Evolutionary conservation across 2,113 vertebrate genomes (phyloP).

Genomic region (Burhinus bistriatus): DNA sequence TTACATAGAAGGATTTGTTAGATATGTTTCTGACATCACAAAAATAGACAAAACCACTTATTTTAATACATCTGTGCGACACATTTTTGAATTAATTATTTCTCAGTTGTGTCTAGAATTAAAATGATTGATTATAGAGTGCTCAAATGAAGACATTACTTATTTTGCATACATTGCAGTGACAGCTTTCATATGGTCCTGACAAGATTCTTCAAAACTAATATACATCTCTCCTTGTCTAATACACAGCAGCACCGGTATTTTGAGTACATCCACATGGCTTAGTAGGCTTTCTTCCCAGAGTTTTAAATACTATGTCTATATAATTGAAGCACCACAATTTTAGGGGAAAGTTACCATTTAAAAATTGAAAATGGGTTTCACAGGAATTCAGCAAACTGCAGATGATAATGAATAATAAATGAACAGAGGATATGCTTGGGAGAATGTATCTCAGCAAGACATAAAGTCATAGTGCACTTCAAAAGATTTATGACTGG

Average conservation of each 20-base stretch:
- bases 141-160: background rate
- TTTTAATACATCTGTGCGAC: background rate
- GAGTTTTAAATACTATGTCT: background rate
- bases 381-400: slow-evolving; percentile 49
- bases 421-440: slow-evolving; percentile 21
- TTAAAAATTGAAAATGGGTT: slow-evolving; percentile 32
- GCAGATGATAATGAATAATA: slow-evolving; percentile 64
- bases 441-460: slow-evolving; percentile 39
- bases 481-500: slow-evolving; percentile 46
- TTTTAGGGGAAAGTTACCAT: background rate
- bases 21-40: background rate
- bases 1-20: background rate
- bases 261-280: background rate
- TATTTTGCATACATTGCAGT: background rate
- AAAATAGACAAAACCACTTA: background rate
- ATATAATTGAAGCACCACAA: background rate
- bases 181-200: background rate
- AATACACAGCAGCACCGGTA: background rate
- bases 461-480: slow-evolving; percentile 14
- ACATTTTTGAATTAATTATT: background rate
- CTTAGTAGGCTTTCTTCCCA: background rate
- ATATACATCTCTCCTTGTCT: background rate
- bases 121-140: background rate
- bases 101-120: background rate
- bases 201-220: background rate